Conservation (phyloP, 2,888 invertebrate species). For the Stegophylla sp. region DNA sequence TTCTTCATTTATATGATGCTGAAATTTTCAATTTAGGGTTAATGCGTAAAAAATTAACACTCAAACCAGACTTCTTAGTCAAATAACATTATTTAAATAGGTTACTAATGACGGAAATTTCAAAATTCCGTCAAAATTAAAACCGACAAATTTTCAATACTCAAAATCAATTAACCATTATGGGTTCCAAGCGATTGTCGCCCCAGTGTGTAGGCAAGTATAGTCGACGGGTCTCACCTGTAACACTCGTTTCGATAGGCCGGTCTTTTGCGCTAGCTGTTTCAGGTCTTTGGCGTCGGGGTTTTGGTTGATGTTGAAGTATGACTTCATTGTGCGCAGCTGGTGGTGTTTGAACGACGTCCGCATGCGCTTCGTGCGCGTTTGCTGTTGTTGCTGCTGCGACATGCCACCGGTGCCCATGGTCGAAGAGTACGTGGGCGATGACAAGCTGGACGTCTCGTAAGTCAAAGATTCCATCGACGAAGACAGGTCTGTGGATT, state of each 20-base stretch:
- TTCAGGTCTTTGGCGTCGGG: conserved; percentile 99
- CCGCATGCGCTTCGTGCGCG: conserved; percentile 91
- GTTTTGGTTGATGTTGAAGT: conserved; percentile 98
- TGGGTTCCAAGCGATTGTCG: too few relatives aligned
- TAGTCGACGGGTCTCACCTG: conserved; percentile 75
- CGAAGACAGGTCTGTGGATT: conserved; percentile 76
- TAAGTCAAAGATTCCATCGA: conserved; percentile 81
- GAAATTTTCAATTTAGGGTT: too few relatives aligned
- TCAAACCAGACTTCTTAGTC: too few relatives aligned
- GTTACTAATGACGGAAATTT: too few relatives aligned
- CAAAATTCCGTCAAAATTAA: too few relatives aligned
- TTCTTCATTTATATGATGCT: too few relatives aligned
- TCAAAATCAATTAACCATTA: too few relatives aligned
- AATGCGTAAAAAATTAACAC: too few relatives aligned
- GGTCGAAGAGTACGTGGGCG: conserved; percentile 61
- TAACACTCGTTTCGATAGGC: conserved; percentile 93
- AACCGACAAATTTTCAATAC: too few relatives aligned
- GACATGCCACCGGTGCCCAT: conserved; percentile 30
- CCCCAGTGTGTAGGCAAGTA: too few relatives aligned
- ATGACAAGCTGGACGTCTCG: conserved; percentile 65
- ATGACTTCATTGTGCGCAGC: conserved; percentile 97
- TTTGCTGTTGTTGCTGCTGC: conserved; percentile 61
- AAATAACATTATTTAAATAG: too few relatives aligned
- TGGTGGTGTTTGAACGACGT: conserved; percentile 99
- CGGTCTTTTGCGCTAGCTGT: conserved; percentile 97